Percentiles rank a stretch among this genome's conserved stretches.
phyloP scores from a whole-genome alignment of 2,888 invertebrate species.

The Pollenia amentaria region DNA sequence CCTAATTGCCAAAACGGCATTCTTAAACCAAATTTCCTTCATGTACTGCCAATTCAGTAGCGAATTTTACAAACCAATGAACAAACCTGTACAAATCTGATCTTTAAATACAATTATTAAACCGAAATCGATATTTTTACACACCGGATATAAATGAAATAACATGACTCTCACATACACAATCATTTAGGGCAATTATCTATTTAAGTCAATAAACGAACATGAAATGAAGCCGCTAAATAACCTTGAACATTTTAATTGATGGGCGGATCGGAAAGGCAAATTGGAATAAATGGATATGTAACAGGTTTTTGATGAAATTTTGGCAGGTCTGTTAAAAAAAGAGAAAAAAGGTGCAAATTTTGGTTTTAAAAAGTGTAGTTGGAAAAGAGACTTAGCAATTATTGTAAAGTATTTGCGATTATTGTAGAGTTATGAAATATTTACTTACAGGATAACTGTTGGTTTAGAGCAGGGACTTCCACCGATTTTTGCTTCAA shows the following conservation, averaged over 20 bases:
- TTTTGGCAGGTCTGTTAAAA: slow-evolving; percentile 9
- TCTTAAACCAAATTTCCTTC: background rate
- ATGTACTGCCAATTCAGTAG: slow-evolving; percentile 4
- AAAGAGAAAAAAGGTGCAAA: background rate
- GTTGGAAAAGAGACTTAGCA: too few species aligned
- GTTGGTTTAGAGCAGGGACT: too few species aligned
- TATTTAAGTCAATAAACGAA: slow-evolving; percentile 23
- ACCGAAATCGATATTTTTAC: slow-evolving; percentile 12
- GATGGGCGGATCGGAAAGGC: background rate
- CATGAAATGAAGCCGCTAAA: slow-evolving; percentile 36
- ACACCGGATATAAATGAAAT: slow-evolving; percentile 21
- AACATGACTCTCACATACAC: background rate
- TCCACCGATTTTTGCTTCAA: too few species aligned
- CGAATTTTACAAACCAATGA: background rate
- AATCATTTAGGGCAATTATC: slow-evolving; percentile 10
- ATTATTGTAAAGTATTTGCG: too few species aligned
- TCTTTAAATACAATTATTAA: background rate
- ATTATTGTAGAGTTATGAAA: too few species aligned
- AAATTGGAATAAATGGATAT: background rate
- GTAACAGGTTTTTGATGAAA: slow-evolving; percentile 31
- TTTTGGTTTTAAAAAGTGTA: too few species aligned
- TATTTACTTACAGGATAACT: too few species aligned
- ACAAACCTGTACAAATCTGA: too few species aligned
- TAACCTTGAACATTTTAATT: slow-evolving; percentile 49
- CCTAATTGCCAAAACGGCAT: background rate